Base-by-base conservation (phyloP, 1,140 invertebrate genomes). In the Psix sp. region DNA sequence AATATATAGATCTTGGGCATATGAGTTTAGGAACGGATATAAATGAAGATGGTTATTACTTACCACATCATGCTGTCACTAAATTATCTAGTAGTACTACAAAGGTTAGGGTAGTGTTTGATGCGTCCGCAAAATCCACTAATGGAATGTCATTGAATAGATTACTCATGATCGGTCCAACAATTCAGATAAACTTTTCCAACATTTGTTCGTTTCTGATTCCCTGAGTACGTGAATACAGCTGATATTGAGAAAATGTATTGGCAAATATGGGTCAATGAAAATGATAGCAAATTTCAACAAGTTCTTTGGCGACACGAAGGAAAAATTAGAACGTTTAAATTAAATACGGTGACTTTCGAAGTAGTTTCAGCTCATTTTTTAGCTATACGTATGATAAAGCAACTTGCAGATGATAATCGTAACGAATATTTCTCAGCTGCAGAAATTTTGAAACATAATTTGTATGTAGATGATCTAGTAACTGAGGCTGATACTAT, bases 181-280 rank as follows among this genome's bases (percentile, higher is more conserved):
- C 18, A 0, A 45, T 66, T 18, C 42, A 65, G 39, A 45, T 5
- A 48, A 66, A 9, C 3, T 66, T 0, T 46, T 66, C 2, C 21
- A 24, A 0, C 4, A 0, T 36, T 56, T 16, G 2, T 66, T 2
- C 5, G 48, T 10, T 56, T 54, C 9, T 2, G 48, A 6, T 3
- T 3, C 0, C 13, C 18, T 11, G 13, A 5, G 0, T 7, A 45
- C 0, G 48, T 11, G 3, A 0, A 52, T 0, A 38, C 14, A 0
- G 60, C 40, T 4, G 62, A 65, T 7, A 21, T 54, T 1, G 48
- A 65, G 16, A 52, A 65, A 13, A 65, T 65, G 60, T 65, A 51
- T 16, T 31, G 60, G 0, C 60, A 52, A 17, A n/a, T 62, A 0
- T 0, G 15, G 0, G 13, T 62, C 4, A 4, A 7, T 0, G 4